Percentiles rank a stretch among this genome's conserved stretches.
These are phyloP conservation scores for Antheraea assamensis DNA, from an alignment of 2,888 invertebrate genomes.

Conservation along the genomic window DNA sequence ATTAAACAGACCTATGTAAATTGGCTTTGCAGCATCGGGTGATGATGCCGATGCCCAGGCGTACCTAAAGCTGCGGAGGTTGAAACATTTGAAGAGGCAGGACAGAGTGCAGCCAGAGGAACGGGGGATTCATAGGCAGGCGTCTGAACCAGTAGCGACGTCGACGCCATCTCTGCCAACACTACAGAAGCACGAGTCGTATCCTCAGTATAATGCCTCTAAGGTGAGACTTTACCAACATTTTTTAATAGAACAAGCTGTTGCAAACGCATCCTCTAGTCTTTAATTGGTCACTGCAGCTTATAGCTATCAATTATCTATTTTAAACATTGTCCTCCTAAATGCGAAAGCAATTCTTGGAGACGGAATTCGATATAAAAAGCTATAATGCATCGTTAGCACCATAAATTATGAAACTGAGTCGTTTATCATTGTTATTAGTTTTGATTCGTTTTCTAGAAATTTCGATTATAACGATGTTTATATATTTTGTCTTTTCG, in stretches of 20 bases:
- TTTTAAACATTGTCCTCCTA: background rate
- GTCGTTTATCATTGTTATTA: too few species aligned
- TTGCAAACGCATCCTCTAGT: background rate
- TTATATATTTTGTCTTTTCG: too few species aligned
- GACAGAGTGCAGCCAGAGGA: conserved; percentile 56
- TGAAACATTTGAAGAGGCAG: conserved; percentile 64
- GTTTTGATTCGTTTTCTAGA: too few species aligned
- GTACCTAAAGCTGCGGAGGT: conserved; percentile 45
- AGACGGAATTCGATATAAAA: too few species aligned
- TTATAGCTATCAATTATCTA: background rate
- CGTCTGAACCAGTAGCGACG: conserved; percentile 57
- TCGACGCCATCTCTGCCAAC: conserved; percentile 35
- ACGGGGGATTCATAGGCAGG: conserved; percentile 54
- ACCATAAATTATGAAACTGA: too few species aligned
- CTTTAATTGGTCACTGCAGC: background rate
- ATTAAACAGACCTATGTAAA: background rate
- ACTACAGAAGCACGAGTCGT: conserved; percentile 68
- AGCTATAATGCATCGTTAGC: too few species aligned
- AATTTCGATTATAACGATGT: too few species aligned
- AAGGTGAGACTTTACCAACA: conserved; percentile 37
- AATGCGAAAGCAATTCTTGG: background rate
- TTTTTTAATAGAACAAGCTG: background rate
- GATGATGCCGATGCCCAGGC: conserved; percentile 5
- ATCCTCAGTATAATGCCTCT: conserved; percentile 57
- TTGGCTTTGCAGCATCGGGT: conserved; percentile 5